Conservation (phyloP, 2,797 vertebrate genomes). For the Yasuhikotakia modesta region DNA sequence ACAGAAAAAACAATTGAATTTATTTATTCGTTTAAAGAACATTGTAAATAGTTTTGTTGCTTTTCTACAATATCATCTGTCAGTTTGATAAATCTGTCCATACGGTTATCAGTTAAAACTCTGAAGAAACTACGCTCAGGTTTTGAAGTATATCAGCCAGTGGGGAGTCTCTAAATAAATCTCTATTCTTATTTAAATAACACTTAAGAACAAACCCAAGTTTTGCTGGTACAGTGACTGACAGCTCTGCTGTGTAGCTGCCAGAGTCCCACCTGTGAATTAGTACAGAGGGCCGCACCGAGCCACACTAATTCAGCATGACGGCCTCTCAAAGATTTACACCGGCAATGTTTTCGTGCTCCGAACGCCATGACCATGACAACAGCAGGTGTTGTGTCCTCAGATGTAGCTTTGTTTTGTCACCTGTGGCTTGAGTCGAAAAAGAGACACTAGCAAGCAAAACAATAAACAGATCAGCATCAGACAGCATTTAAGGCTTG, state of each 20-base stretch:
- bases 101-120: neutral
- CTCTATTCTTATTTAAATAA: conserved; percentile 5
- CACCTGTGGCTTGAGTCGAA: conserved; percentile 52
- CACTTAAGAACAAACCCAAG: neutral
- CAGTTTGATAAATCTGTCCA: neutral
- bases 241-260: conserved; percentile 48
- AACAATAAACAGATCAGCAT: conserved; percentile 31
- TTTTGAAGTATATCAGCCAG: neutral
- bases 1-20: neutral
- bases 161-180: conserved; percentile 24
- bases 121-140: neutral
- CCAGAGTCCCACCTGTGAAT: conserved; percentile 56
- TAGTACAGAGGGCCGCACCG: conserved; percentile 43
- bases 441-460: conserved; percentile 10
- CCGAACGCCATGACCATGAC: conserved; percentile 49
- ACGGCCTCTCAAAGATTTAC: conserved; percentile 54
- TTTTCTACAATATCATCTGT: neutral
- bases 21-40: neutral
- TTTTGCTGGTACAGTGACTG: conserved; percentile 41
- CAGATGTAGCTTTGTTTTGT: conserved; percentile 51
- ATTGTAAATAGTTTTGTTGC: neutral
- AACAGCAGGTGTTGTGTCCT: conserved; percentile 56
- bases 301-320: conserved; percentile 53
- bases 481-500: conserved; percentile 1
- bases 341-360: conserved; percentile 39